Conservation (phyloP, 2,888 invertebrate species). For the Chydorus sphaericus region DNA sequence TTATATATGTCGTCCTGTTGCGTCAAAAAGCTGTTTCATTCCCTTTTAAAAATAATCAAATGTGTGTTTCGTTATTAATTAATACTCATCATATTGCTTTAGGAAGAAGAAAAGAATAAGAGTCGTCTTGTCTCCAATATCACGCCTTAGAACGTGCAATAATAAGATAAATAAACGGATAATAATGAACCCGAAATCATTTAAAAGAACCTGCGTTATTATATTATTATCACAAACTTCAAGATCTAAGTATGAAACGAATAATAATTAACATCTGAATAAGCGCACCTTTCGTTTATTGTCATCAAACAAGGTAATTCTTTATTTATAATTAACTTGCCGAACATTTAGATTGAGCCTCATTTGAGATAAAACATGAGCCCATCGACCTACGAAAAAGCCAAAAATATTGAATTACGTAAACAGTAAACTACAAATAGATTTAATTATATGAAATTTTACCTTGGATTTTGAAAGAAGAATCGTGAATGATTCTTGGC, state of each 20-base stretch:
- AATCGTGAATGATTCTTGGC: conserved; percentile 57
- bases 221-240: not conserved
- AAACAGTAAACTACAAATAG: not conserved
- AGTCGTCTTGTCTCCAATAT: not conserved
- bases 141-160: not conserved
- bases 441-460: not conserved
- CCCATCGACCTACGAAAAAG: conserved; percentile 16
- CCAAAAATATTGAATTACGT: not conserved
- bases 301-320: too few species aligned
- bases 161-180: not conserved
- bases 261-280: too few species aligned
- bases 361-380: conserved; percentile 39
- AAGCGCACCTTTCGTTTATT: too few species aligned
- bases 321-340: conserved; percentile 44
- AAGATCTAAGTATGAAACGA: too few species aligned
- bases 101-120: not conserved
- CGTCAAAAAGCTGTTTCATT: not conserved
- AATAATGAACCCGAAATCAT: too few species aligned
- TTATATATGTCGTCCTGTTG: not conserved
- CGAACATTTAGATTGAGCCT: conserved; percentile 89
- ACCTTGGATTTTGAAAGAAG: conserved; percentile 31
- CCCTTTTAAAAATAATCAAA: too few species aligned
- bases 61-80: not conserved
- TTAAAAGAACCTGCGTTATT: too few species aligned
- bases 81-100: not conserved